phyloP scores from a whole-genome alignment of 2,888 invertebrate genomes.

The Andrena haemorrhoa region DNA sequence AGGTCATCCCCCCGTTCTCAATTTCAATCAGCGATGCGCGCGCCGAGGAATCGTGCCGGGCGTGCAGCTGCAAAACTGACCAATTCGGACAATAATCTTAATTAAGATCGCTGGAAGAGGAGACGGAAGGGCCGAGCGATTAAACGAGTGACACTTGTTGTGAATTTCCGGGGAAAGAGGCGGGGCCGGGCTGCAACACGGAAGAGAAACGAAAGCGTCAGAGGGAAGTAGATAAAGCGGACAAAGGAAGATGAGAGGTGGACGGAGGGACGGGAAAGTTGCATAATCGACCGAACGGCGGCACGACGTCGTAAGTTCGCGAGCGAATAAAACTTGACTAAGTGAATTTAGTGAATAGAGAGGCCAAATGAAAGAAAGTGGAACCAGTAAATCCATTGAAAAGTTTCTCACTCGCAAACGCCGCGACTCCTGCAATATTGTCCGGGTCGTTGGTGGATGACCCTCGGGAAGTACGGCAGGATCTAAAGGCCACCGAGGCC shows the following conservation, averaged over 20 bases:
- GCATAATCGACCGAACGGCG: conserved; percentile 76
- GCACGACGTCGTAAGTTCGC: conserved; percentile 73
- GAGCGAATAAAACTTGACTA: conserved; percentile 78
- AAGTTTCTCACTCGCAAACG: conserved; percentile 74
- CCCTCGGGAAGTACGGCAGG: conserved; percentile 62
- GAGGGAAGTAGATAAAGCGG: conserved; percentile 24
- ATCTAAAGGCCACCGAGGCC: conserved; percentile 58
- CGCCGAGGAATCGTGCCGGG: not conserved
- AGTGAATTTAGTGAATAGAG: conserved; percentile 78
- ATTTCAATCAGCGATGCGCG: conserved; percentile 14
- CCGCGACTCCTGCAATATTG: conserved; percentile 70
- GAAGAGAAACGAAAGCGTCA: conserved; percentile 1
- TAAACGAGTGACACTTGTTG: conserved; percentile 8
- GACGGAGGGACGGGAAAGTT: conserved; percentile 56
- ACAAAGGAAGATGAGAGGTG: conserved; percentile 48
- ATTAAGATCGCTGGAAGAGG: not conserved
- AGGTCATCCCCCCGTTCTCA: no score
- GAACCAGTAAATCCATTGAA: conserved; percentile 77
- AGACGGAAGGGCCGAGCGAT: not conserved
- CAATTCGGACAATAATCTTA: not conserved
- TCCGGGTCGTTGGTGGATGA: conserved; percentile 69
- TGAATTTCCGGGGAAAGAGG: not conserved
- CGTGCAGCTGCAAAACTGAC: not conserved
- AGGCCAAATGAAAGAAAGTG: conserved; percentile 73
- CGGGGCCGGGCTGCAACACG: not conserved